Base-by-base conservation (phyloP, 2,888 invertebrate species). In the Epistrophe eligans region DNA sequence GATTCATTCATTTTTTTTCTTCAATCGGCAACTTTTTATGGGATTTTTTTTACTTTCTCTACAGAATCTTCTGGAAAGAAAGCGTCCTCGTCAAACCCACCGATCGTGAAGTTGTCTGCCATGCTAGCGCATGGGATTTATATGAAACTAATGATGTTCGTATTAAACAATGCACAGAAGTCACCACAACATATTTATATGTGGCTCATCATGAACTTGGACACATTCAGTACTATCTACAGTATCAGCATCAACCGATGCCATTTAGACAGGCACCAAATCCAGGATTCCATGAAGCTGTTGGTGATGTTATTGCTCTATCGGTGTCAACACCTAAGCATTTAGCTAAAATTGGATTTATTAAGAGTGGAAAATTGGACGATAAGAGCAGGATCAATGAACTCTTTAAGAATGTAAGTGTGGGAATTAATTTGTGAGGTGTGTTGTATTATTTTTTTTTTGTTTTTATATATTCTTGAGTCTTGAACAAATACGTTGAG, bases 71-170 rank as follows among this genome's bases (percentile, higher is more conserved):
- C 92, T 98, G 98, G 98, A 94, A 96, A 80, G 95, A 95, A 55
- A 97, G 98, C 1, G 96, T 98, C 35, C 94, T 98, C 40, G 95
- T 96, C 88, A 97, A 97, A 89, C 97, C 97, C 0, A 92, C 92
- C 0, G 95, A 95, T 89, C 93, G 95, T 2, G 96, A 97, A 8
- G 94, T 97, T 8, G 94, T 97, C 0, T 98, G 98, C 90, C 97
- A 98, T 90, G 97, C 98, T 0, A 96, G 97, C 0, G 97, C 98
- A 43, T 98, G 97, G 96, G 97, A 98, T 93, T 96, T 98, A 89
- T 97, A 94, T 89, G 95, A 97, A 90, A 95, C 95, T 40, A 95
- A 96, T 91, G 98, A 98, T 92, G 97, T 97, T 90, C 95, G 94
- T 91, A 94, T 95, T 91, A 95, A 95, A 93, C 95, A 95, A 94